Evolutionary conservation across 2,113 vertebrate genomes (phyloP), one percentile per base, ranked within the genome.

Genomic region (Cyanocitta stelleri): DNA sequence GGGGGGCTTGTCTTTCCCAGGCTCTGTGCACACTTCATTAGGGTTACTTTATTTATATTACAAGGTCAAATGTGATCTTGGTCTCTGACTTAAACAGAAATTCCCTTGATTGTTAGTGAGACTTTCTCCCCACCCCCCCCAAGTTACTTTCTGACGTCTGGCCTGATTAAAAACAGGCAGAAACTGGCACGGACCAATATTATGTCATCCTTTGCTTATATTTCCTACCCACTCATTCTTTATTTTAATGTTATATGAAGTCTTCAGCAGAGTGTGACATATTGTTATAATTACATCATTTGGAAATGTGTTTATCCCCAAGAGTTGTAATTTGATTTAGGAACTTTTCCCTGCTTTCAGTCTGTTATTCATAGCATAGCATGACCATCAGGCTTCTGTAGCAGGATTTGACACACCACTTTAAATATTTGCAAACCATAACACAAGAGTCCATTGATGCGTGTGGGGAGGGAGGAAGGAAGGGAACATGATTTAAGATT

Each of bases 271-370:
- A 68, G 92, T 95, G 88, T 97, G 95, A 94, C 96, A 97, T 98
- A 95, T 96, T 98, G 89, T 98, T 97, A 85, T 94, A 97, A 97
- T 98, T 97, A 97, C 81, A 94, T 97, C 97, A 97, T 96, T 97
- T 94, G 56, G 87, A 97, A 97, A 95, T 85, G 89, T 96, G 95
- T 97, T 97, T 98, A 96, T 98, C 95, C 97, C 96, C 85, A 93
- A 74, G 92, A 96, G 86, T 33, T 58, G 41, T 41, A 92, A 95
- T 96, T 98, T 98, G 96, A 97, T 97, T 98, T 97, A 97, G 95
- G 95, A 97, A 96, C 86, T 96, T 97, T 98, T 97, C 80, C 48
- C 75, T 97, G 39, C 68, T 93, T 98, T 98, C 90, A 91, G 85
- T 96, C 78, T 94, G 93, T 97, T 97, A 90, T 96, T 98, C 89